Evolutionary conservation across 1,140 invertebrate species (phyloP), one percentile per base, ranked within the genome.

Genomic region (Sminthurinus signatus): DNA sequence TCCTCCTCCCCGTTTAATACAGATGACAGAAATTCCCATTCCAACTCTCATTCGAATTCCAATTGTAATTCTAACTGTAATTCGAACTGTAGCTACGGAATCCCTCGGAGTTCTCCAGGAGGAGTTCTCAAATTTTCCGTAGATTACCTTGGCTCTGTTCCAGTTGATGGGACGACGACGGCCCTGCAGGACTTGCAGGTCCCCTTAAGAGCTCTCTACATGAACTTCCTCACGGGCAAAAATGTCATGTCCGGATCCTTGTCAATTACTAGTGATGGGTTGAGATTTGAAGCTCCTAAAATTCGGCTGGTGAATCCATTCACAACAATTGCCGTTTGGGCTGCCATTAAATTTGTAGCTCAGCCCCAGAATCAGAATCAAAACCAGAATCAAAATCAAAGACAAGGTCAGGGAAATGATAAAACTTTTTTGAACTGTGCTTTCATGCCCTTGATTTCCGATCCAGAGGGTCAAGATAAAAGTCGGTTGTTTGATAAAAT

Each of bases 301-400:
- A 68, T 79, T 50, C 77, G 78, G 65, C 81, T 84, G 73, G 78
- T 87, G 23, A 89, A 88, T 73, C 87, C 89, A 1, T 93, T 93
- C 74, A 86, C 88, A 14, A 87, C 88, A 19, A 93, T 93, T 75
- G 89, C 90, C 0, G 89, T 93, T 1, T 93, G 91, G 91, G 91
- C 90, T 21, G 87, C 87, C 0, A 86, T 90, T 1, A 88, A 89
- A 74, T 88, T 89, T 48, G 75, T 76, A 3, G 70, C 71, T 21
- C 62, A n/a, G n/a, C n/a, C n/a, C n/a, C n/a, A n/a, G n/a, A n/a
- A n/a, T n/a, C n/a, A n/a, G n/a, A n/a, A n/a, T n/a, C n/a, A n/a
- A n/a, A n/a, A n/a, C n/a, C n/a, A n/a, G n/a, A n/a, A n/a, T n/a
- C n/a, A n/a, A n/a, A n/a, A n/a, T n/a, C n/a, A n/a, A n/a, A n/a